Evolutionary conservation across 1,140 invertebrate genomes (phyloP).

Genomic region (Caenorhabditis briggsae): DNA sequence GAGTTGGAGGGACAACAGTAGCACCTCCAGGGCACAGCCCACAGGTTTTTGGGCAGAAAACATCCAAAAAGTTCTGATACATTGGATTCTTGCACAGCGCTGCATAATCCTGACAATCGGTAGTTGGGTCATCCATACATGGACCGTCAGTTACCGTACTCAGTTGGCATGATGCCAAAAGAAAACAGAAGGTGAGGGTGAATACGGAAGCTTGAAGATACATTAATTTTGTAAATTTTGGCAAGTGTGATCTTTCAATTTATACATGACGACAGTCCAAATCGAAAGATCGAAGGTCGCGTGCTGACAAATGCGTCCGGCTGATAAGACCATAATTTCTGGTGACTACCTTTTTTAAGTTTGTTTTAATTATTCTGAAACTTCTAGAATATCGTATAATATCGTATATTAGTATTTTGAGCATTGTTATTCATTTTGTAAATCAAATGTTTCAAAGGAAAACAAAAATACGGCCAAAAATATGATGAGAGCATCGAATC

Average conservation of each 20-base stretch:
- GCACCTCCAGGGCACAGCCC: neutral
- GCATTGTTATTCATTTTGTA: too few relatives aligned
- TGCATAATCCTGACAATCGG: conserved; percentile 4
- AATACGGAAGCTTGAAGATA: neutral
- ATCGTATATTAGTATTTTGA: too few relatives aligned
- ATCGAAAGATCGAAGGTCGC: neutral
- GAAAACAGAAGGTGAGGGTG: neutral
- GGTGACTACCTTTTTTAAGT: neutral
- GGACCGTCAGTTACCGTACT: neutral
- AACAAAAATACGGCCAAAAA: too few relatives aligned
- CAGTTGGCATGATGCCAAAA: neutral
- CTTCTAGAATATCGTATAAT: too few relatives aligned
- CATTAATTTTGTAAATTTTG: neutral
- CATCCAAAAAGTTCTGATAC: conserved; percentile 1
- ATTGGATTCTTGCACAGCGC: neutral
- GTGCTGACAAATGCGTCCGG: conserved; percentile 1
- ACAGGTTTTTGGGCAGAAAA: conserved; percentile 35
- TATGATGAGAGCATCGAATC: too few relatives aligned
- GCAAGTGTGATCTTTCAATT: neutral
- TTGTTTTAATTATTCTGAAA: neutral
- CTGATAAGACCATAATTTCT: neutral
- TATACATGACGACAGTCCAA: neutral
- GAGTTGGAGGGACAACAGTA: neutral
- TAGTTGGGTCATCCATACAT: conserved; percentile 5
- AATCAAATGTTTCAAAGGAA: too few relatives aligned